Base-by-base conservation (phyloP, 2,113 vertebrate genomes). In the Sialia sialis region DNA sequence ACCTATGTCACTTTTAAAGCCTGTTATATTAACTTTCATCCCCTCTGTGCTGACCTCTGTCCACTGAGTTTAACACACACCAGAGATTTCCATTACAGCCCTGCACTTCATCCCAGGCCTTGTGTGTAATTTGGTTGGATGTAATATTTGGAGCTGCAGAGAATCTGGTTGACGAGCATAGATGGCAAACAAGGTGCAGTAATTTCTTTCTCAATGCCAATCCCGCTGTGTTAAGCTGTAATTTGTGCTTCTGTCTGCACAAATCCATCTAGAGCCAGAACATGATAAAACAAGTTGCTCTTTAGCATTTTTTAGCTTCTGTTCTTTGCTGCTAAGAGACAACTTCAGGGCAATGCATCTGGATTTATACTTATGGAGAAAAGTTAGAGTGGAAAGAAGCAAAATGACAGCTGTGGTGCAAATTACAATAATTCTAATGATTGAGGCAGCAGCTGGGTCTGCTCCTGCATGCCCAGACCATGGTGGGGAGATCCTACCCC, bases 251-350 rank as follows among this genome's bases (percentile, higher is more conserved):
- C 73, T 92, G 80, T 67, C 85, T 87, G 83, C 58, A 84, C 60
- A 86, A 81, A 87, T 60, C 60, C 51, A 67, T 64, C 77, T 76
- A 75, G 30, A 58, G 83, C 72, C 87, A 43, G 63, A 93, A 72
- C 94, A 74, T 94, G 96, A 90, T 79, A 90, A 89, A 93, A 91
- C 96, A 96, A 95, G 93, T 85, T 81, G 64, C 30, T 70, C 85
- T 94, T 93, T 85, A 86, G 18, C 54, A 34, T 91, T 93, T 84
- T 85, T 96, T 48, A 85, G 76, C 84, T 87, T 78, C 92, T 89
- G 39, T 81, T 92, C 83, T 85, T 49, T 81, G 91, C 94, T 95
- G 88, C 94, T 92, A 69, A 80, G 89, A 95, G 82, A 93, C 67
- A 76, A 88, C 69, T 93, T 17, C 68, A 94, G 89, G 80, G 89